Conservation (phyloP, 2,113 vertebrate genomes). For the Lophochroa leadbeateri region DNA sequence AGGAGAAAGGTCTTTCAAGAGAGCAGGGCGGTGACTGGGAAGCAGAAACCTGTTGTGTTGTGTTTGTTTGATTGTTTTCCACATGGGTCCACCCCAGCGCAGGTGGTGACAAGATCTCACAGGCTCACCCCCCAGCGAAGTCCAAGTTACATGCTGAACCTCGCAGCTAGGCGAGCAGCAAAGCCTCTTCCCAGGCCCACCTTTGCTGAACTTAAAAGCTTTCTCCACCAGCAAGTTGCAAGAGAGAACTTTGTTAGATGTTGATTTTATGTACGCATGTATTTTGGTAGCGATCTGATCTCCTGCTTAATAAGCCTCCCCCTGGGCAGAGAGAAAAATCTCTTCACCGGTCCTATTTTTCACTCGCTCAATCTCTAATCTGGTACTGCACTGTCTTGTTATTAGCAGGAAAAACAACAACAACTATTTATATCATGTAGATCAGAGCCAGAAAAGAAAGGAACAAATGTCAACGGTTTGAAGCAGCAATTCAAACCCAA, state of each 20-base stretch:
- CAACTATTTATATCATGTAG: conserved; percentile 21
- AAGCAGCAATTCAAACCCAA: conserved; percentile 53
- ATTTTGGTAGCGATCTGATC: conserved; percentile 40
- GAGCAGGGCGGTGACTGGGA: neutral
- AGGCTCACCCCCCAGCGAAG: neutral
- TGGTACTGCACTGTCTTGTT: conserved; percentile 32
- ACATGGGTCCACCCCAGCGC: neutral
- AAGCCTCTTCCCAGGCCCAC: neutral
- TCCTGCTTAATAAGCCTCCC: conserved; percentile 53
- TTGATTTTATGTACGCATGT: conserved; percentile 24
- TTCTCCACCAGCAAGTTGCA: conserved; percentile 72
- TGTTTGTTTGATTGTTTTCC: neutral
- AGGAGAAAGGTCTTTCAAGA: conserved; percentile 51
- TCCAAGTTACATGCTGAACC: conserved; percentile 44
- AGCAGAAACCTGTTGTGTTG: neutral
- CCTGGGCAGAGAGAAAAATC: conserved; percentile 4
- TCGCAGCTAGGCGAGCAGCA: neutral
- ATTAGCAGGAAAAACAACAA: conserved; percentile 48
- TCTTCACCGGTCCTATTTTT: conserved; percentile 18
- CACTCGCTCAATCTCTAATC: conserved; percentile 26
- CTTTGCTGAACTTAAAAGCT: conserved; percentile 60
- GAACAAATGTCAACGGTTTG: conserved; percentile 61
- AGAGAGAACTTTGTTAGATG: conserved; percentile 76
- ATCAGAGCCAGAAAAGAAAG: conserved; percentile 62
- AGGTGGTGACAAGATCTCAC: no score